Percentiles rank a stretch among this genome's conserved stretches.
Evolutionary conservation across 2,797 vertebrate species (phyloP).

Genomic region (Melanotaenia nigrans): DNA sequence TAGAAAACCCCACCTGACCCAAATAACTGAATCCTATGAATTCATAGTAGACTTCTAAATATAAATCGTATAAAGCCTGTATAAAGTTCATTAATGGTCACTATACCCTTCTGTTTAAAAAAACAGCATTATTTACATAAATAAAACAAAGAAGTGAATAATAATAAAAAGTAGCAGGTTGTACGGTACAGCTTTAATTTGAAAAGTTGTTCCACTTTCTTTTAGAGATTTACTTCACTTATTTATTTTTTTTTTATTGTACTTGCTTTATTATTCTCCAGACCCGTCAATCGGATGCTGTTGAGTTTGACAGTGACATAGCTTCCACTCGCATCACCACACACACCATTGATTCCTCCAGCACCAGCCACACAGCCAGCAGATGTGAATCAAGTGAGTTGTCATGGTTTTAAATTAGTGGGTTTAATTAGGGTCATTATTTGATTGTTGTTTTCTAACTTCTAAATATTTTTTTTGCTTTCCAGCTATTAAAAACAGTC

Average conservation of each 20-base stretch:
- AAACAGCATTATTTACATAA: no score
- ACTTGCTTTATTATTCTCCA: conserved; percentile 12
- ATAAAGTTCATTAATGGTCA: no score
- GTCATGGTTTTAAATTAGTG: not conserved
- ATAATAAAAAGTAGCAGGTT: no score
- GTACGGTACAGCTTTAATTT: no score
- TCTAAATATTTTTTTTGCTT: conserved; percentile 21
- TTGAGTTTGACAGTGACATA: conserved; percentile 54
- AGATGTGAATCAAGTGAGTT: conserved; percentile 84
- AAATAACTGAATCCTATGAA: not conserved
- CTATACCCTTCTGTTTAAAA: no score
- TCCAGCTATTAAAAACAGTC: conserved; percentile 84
- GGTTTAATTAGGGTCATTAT: not conserved
- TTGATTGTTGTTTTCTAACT: not conserved
- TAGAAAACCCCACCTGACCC: not conserved
- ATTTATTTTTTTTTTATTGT: no score
- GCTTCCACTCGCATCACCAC: conserved; percentile 50
- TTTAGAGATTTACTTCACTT: not conserved
- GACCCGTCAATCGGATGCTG: conserved; percentile 33
- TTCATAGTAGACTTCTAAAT: no score
- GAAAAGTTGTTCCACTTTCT: no score
- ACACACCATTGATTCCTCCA: conserved; percentile 78
- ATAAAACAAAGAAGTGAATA: no score
- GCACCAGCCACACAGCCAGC: conserved; percentile 83
- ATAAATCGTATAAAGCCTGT: no score